These are phyloP conservation scores for Poeciliopsis occidentalis DNA, from an alignment of 2,113 vertebrate genomes.

Conservation along the genomic window DNA sequence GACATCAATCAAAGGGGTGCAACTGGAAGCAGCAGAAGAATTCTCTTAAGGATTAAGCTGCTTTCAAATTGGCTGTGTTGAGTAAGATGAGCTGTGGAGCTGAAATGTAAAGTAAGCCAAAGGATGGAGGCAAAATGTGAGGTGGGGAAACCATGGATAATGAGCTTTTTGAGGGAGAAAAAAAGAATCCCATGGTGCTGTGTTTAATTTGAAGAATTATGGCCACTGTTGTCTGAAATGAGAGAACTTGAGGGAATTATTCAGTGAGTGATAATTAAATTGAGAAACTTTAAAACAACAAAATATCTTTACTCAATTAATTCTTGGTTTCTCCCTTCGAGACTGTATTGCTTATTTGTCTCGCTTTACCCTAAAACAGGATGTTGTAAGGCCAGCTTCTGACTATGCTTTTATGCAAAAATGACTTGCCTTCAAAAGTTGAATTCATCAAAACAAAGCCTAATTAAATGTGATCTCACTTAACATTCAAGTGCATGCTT, in stretches of 20 bases:
- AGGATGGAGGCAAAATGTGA: slow-evolving; percentile 37
- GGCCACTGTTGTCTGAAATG: slow-evolving; percentile 56
- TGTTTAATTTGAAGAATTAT: slow-evolving; percentile 73
- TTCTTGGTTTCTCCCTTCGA: slow-evolving; percentile 47
- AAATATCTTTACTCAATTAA: slow-evolving; percentile 79
- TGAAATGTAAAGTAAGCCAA: slow-evolving; percentile 62
- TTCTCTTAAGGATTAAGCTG: slow-evolving; percentile 76
- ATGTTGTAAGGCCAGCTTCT: slow-evolving; percentile 20
- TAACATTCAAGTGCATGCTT: not conserved
- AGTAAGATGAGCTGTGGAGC: slow-evolving; percentile 65
- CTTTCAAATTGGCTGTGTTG: slow-evolving; percentile 77
- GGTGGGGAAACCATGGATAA: slow-evolving; percentile 51
- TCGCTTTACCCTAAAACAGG: slow-evolving; percentile 37
- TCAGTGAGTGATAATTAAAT: slow-evolving; percentile 77
- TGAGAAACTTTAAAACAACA: slow-evolving; percentile 79
- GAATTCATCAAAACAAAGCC: not conserved
- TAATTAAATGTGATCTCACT: not conserved
- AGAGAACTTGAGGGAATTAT: slow-evolving; percentile 73
- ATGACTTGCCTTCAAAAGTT: not conserved
- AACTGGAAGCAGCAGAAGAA: slow-evolving; percentile 53
- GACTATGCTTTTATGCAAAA: slow-evolving; percentile 5
- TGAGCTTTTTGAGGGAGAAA: slow-evolving; percentile 55
- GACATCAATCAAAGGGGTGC: slow-evolving; percentile 69
- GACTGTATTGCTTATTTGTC: slow-evolving; percentile 44
- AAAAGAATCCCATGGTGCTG: slow-evolving; percentile 32